These are phyloP conservation scores for Sebastes minor DNA, from an alignment of 2,797 vertebrate species.

Conservation along the genomic window DNA sequence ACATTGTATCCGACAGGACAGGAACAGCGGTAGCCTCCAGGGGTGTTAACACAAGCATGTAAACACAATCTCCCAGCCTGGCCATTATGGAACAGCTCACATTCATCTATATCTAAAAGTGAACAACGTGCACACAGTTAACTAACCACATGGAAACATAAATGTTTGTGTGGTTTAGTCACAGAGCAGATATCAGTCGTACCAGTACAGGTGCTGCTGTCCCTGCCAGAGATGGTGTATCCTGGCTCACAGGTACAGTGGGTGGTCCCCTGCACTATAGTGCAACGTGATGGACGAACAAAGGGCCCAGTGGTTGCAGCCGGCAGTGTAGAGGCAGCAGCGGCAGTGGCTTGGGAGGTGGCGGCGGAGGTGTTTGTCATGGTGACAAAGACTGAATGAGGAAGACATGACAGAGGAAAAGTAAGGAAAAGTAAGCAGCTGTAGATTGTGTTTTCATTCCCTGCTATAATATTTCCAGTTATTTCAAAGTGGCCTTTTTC, in stretches of 20 bases:
- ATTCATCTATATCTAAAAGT: slow-evolving; percentile 90
- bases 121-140: slow-evolving; percentile 22
- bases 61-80: slow-evolving; percentile 85
- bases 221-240: slow-evolving; percentile 81
- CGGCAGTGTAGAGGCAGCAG: slow-evolving; percentile 68
- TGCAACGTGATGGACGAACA: slow-evolving; percentile 78
- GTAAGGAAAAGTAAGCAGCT: background rate
- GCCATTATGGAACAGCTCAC: slow-evolving; percentile 87
- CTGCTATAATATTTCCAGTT: background rate
- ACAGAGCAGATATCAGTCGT: background rate
- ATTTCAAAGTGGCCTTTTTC: background rate
- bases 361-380: slow-evolving; percentile 75
- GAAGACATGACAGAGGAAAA: slow-evolving; percentile 1
- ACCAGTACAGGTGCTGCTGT: slow-evolving; percentile 82
- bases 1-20: slow-evolving; percentile 87
- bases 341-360: slow-evolving; percentile 53
- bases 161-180: background rate
- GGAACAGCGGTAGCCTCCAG: slow-evolving; percentile 88
- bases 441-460: background rate
- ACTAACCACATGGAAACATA: background rate
- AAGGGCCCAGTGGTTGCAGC: slow-evolving; percentile 66
- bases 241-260: slow-evolving; percentile 86
- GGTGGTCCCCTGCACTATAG: slow-evolving; percentile 78
- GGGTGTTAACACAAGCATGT: slow-evolving; percentile 87
- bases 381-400: slow-evolving; percentile 76